phyloP scores from a whole-genome alignment of 2,888 invertebrate genomes.

The Crematogaster levior region DNA sequence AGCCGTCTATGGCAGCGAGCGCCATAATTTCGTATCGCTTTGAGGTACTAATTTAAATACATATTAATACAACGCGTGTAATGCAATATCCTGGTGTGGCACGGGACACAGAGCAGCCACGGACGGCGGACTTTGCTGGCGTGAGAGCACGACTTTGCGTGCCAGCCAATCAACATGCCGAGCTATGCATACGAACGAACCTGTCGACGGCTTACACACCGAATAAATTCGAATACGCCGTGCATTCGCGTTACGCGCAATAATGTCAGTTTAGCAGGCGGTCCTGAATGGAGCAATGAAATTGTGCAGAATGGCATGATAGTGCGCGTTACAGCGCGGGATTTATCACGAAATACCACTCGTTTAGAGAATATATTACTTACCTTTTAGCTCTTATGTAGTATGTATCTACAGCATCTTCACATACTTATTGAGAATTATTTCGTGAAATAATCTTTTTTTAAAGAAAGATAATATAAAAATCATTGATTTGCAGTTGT shows the following conservation, averaged over 20 bases:
- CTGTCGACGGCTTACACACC: slow-evolving; percentile 58
- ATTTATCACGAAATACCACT: slow-evolving; percentile 32
- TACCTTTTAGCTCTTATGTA: slow-evolving; percentile 2
- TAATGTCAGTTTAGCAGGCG: slow-evolving; percentile 47
- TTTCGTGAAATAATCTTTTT: background rate
- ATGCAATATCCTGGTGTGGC: slow-evolving; percentile 66
- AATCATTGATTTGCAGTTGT: background rate
- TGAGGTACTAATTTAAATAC: slow-evolving; percentile 81
- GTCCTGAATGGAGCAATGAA: slow-evolving; percentile 41
- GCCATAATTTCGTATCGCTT: slow-evolving; percentile 77
- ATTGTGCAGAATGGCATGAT: slow-evolving; percentile 19
- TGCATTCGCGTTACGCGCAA: slow-evolving; percentile 49
- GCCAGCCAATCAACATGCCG: slow-evolving; percentile 77
- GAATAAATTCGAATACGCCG: slow-evolving; percentile 72
- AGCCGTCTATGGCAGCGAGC: slow-evolving; percentile 32
- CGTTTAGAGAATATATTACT: background rate
- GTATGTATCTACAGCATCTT: too few relatives aligned
- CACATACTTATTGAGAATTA: background rate
- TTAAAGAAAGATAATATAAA: background rate
- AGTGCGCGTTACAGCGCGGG: background rate
- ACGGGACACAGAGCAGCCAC: slow-evolving; percentile 44
- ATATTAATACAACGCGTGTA: slow-evolving; percentile 81
- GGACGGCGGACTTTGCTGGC: slow-evolving; percentile 62
- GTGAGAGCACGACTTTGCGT: slow-evolving; percentile 72
- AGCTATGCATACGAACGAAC: slow-evolving; percentile 79